A percentile compares a stretch with the other conserved stretches of the same genome.
Conservation (phyloP, 2,113 vertebrate species). For the Cariama cristata region DNA sequence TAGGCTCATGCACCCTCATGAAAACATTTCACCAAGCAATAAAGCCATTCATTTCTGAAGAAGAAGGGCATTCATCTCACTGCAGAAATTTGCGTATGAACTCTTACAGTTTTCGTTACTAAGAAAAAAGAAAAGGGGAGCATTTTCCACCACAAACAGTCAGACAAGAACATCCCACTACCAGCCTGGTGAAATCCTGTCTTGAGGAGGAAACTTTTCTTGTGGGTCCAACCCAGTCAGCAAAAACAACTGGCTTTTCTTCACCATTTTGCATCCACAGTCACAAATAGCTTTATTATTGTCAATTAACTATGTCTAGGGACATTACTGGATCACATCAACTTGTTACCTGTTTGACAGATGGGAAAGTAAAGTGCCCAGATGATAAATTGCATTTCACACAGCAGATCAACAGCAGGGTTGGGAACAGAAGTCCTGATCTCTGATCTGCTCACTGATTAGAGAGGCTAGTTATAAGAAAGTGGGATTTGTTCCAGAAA, state of each 20-base stretch:
- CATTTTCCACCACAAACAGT: not conserved
- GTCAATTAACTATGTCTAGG: not conserved
- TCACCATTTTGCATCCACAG: not conserved
- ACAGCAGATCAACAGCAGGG: not conserved
- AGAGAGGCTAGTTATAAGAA: not conserved
- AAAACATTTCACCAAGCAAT: not conserved
- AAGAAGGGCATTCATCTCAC: not conserved
- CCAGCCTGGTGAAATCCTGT: not conserved
- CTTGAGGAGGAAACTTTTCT: not conserved
- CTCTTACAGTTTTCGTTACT: not conserved
- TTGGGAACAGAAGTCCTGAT: not conserved
- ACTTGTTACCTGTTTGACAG: not conserved
- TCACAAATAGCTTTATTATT: not conserved
- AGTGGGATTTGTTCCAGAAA: not conserved
- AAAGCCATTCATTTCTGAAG: not conserved
- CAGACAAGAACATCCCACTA: not conserved
- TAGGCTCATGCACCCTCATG: not conserved
- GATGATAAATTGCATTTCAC: not conserved
- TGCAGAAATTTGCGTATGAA: not conserved
- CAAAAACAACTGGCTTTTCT: not conserved
- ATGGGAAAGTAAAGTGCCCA: not conserved
- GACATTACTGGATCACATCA: not conserved
- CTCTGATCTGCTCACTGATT: not conserved
- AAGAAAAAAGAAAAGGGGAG: not conserved
- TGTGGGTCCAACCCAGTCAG: not conserved